phyloP scores from a whole-genome alignment of 2,797 vertebrate genomes.

The Pteronotus mesoamericanus region DNA sequence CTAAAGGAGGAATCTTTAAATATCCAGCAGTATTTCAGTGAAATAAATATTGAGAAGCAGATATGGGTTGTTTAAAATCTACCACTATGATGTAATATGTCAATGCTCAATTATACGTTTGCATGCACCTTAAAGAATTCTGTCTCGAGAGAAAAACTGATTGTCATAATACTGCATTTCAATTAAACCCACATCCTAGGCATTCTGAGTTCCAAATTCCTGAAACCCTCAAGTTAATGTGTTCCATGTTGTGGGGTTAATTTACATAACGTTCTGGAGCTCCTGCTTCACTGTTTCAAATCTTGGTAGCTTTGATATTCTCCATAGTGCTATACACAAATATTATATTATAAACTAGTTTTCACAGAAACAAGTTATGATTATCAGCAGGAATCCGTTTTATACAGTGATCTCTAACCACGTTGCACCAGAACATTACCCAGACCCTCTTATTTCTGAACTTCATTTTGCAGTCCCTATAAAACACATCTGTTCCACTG shows the following conservation, averaged over 20 bases:
- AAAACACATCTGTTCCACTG: constrained; percentile 61
- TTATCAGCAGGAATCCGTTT: constrained; percentile 70
- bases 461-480: constrained; percentile 41
- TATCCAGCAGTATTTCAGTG: constrained; percentile 50
- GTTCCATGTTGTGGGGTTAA: constrained; percentile 64
- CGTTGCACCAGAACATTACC: constrained; percentile 45
- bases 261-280: constrained; percentile 61
- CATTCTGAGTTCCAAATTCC: constrained; percentile 69
- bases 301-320: constrained; percentile 68
- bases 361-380: constrained; percentile 65
- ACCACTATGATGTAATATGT: constrained; percentile 65
- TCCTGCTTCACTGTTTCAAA: constrained; percentile 62
- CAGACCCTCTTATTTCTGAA: constrained; percentile 39
- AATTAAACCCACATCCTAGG: constrained; percentile 73
- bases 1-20: constrained; percentile 44
- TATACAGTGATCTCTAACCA: constrained; percentile 14
- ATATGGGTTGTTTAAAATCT: constrained; percentile 59
- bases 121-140: constrained; percentile 65
- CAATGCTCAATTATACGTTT: constrained; percentile 63
- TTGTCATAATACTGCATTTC: constrained; percentile 67
- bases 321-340: constrained; percentile 45
- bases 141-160: constrained; percentile 60
- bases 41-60: constrained; percentile 57
- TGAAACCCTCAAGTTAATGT: constrained; percentile 69
- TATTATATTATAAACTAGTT: constrained; percentile 57